phyloP scores from a whole-genome alignment of 2,113 vertebrate genomes.

The Ranitomeya variabilis region DNA sequence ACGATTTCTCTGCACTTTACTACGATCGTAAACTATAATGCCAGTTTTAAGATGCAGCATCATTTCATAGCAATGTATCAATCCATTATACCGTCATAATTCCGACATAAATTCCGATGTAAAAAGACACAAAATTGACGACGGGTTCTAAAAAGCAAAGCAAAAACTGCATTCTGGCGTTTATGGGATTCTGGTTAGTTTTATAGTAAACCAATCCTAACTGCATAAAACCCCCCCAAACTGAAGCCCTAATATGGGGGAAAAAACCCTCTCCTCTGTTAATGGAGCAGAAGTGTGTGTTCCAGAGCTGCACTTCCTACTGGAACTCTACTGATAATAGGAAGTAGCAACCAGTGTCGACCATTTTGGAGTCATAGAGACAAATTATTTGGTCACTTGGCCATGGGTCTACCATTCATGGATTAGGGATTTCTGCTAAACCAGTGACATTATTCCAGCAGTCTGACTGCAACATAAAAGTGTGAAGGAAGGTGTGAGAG shows the following conservation, averaged over 20 bases:
- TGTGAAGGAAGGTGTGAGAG: too few species aligned
- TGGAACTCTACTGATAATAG: background rate
- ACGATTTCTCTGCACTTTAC: conserved; percentile 48
- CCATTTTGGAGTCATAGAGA: background rate
- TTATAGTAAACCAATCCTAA: background rate
- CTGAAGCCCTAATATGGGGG: too few species aligned
- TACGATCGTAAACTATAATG: conserved; percentile 52
- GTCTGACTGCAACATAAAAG: too few species aligned
- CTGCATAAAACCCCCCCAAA: background rate
- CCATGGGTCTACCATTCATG: background rate
- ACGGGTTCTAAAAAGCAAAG: conserved; percentile 10
- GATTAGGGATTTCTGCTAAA: too few species aligned
- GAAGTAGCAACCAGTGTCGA: background rate
- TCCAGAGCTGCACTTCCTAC: background rate
- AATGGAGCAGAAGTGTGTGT: background rate
- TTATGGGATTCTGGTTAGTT: conserved; percentile 5
- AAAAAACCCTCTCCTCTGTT: too few species aligned
- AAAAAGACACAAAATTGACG: conserved; percentile 45
- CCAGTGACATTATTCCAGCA: too few species aligned
- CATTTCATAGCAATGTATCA: conserved; percentile 53
- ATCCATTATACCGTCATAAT: conserved; percentile 54
- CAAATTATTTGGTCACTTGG: background rate
- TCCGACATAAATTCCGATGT: conserved; percentile 36
- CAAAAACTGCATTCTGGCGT: background rate
- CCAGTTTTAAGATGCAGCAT: conserved; percentile 56